A percentile compares a stretch with the other conserved stretches of the same genome.
phyloP scores from a whole-genome alignment of 2,888 invertebrate species.

The Perithous albicinctus region DNA sequence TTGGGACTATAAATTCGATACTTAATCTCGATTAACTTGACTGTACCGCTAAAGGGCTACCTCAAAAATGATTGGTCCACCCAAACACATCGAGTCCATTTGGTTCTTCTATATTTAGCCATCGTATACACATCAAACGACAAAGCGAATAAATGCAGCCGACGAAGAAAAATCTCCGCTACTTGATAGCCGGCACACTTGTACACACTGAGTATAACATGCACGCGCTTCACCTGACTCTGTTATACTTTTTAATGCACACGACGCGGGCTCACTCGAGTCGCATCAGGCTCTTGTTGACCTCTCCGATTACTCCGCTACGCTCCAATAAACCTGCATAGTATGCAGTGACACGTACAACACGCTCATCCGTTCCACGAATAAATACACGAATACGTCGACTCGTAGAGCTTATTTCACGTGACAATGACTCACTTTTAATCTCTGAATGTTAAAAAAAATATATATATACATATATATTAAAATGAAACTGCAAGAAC shows the following conservation, averaged over 20 bases:
- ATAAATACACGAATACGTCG: not conserved
- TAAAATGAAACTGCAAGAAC: not conserved
- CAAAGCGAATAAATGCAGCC: slow-evolving; percentile 27
- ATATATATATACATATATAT: not conserved
- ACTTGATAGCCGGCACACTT: not conserved
- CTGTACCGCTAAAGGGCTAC: too few species aligned
- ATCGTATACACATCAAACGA: slow-evolving; percentile 41
- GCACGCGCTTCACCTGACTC: slow-evolving; percentile 24
- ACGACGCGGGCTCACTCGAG: slow-evolving; percentile 21
- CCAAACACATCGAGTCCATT: too few species aligned
- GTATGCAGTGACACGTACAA: slow-evolving; percentile 17
- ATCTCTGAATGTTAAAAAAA: not conserved
- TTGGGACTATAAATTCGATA: too few species aligned
- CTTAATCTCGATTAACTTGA: too few species aligned
- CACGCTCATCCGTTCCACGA: not conserved
- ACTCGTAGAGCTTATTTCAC: not conserved
- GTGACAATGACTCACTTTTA: slow-evolving; percentile 14
- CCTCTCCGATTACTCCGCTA: slow-evolving; percentile 16
- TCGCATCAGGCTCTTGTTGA: slow-evolving; percentile 7
- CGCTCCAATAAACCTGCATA: slow-evolving; percentile 8
- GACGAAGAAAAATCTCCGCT: slow-evolving; percentile 14
- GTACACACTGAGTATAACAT: slow-evolving; percentile 4
- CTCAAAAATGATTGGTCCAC: too few species aligned
- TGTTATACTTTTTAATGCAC: slow-evolving; percentile 26
- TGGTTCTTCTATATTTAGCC: slow-evolving; percentile 33